Evolutionary conservation across 2,888 invertebrate genomes (phyloP), one percentile per base, ranked within the genome.

Genomic region (Nemurella pictetii): DNA sequence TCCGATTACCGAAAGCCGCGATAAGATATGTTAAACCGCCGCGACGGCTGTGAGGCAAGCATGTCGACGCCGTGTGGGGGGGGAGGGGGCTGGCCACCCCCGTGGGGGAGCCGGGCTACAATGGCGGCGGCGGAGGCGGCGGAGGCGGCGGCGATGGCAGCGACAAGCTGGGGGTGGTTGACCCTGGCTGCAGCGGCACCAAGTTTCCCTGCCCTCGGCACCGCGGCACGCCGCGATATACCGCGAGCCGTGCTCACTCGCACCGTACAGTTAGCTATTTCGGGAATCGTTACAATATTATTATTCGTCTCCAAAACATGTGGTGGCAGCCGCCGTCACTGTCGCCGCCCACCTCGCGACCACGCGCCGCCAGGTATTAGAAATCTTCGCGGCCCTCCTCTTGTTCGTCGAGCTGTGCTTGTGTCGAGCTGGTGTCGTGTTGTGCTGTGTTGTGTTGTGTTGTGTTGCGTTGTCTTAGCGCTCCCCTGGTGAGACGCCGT

Each of bases 281-380:
- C 72, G 82, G 82, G 82, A 82, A 82, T 82, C 82, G 72, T 82
- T 82, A 82, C 82, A 72, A 82, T 72, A 72, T 27, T 82, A 82
- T 29, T 27, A 55, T 27, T 30, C 82, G 55, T 55, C 29, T 82
- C 82, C 82, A 82, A 72, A 82, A 82, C 82, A 82, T 82, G 26
- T 20, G 75, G 75, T 20, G 55, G 35, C 35, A 4, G 35, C n/a
- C 12, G 35, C 12, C 35, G 35, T 35, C 12, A 12, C 12, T 12
- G 35, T 35, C 35, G 35, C 4, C 35, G 35, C 12, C 5, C 35
- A 35, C 35, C 35, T n/a, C n/a, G n/a, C n/a, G n/a, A n/a, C n/a
- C n/a, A n/a, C n/a, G n/a, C n/a, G n/a, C n/a, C 35, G 35, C 35
- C 35, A 55, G 55, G 55, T 55, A 55, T 55, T 55, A 55, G 55